Percentiles rank a stretch among this genome's conserved stretches.
Evolutionary conservation across 2,797 vertebrate genomes (phyloP).

Genomic region (Pagetopsis macropterus): DNA sequence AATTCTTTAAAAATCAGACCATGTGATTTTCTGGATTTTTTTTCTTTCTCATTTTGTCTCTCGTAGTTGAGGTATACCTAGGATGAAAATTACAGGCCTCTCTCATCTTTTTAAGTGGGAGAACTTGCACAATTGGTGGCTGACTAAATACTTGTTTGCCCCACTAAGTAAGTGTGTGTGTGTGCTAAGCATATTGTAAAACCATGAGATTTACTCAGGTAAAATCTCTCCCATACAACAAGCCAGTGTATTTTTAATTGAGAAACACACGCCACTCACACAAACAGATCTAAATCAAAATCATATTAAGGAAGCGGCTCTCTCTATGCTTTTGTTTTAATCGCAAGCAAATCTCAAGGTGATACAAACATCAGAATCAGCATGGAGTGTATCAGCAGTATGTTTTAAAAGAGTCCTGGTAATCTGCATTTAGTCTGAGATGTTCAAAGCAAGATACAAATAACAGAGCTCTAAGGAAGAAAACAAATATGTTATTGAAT

Average conservation of each 20-base stretch:
- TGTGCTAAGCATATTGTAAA: background rate
- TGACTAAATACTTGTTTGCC: too few species aligned
- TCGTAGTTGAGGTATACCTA: too few species aligned
- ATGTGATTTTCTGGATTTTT: too few species aligned
- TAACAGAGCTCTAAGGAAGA: background rate
- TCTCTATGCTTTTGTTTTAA: background rate
- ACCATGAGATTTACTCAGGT: background rate
- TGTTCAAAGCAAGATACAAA: conserved; percentile 2
- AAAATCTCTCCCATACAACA: background rate
- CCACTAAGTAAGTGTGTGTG: too few species aligned
- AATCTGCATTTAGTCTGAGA: background rate
- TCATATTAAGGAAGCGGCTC: background rate
- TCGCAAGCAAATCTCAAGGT: background rate
- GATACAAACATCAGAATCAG: background rate
- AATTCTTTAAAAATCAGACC: too few species aligned
- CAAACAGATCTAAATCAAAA: background rate
- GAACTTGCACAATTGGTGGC: too few species aligned
- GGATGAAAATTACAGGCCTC: too few species aligned
- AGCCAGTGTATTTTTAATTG: conserved; percentile 5
- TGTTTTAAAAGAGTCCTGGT: background rate
- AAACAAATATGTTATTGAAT: background rate
- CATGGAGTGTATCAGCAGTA: background rate
- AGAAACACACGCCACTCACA: background rate
- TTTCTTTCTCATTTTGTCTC: too few species aligned
- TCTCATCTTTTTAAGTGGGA: too few species aligned